A percentile compares a stretch with the other conserved stretches of the same genome.
phyloP scores from a whole-genome alignment of 2,113 vertebrate genomes.

The Lonchura striata region DNA sequence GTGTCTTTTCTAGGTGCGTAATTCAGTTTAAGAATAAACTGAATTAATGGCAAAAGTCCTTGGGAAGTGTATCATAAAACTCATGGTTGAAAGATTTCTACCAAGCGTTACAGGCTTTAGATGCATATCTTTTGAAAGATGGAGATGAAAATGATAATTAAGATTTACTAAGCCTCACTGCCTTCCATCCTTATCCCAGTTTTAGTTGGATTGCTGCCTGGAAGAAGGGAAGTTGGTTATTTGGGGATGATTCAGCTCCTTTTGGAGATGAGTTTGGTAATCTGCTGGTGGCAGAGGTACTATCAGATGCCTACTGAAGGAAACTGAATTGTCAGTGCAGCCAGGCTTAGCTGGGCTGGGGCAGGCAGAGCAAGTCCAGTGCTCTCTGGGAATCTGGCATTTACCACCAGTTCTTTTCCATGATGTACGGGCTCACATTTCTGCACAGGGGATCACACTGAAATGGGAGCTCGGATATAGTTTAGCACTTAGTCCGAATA shows the following conservation, averaged over 20 bases:
- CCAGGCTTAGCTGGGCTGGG: background rate
- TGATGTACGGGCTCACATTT: background rate
- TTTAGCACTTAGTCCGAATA: background rate
- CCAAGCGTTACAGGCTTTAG: background rate
- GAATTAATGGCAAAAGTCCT: background rate
- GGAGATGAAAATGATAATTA: background rate
- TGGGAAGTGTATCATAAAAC: background rate
- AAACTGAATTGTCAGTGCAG: background rate
- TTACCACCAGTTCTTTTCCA: background rate
- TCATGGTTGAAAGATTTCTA: background rate
- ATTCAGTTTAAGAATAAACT: background rate
- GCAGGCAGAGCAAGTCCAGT: background rate
- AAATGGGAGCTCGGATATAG: background rate
- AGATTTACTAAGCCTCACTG: background rate
- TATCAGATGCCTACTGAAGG: accelerated
- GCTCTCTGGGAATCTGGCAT: background rate
- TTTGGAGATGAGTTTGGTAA: background rate
- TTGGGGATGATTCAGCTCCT: background rate
- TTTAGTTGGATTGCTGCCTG: background rate
- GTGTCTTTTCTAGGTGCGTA: background rate
- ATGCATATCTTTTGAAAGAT: background rate
- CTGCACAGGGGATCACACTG: background rate
- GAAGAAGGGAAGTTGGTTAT: background rate
- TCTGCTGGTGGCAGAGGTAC: background rate
- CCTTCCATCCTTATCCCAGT: background rate